Conservation (phyloP, 2,797 vertebrate genomes). For the Chromobotia macracanthus region DNA sequence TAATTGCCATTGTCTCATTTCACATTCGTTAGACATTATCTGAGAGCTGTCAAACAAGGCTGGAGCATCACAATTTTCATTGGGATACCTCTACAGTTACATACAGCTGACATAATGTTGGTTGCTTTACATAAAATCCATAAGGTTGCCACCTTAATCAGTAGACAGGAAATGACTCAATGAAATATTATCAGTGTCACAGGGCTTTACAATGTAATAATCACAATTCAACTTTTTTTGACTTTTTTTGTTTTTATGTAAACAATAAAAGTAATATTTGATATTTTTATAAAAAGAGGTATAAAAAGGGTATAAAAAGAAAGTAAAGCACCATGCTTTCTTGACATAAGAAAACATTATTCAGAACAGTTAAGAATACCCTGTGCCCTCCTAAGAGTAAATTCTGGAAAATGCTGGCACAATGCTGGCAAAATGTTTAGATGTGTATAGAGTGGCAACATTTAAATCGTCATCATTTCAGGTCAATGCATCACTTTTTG, state of each 20-base stretch:
- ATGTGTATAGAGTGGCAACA: too few species aligned
- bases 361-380: neutral
- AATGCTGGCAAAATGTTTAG: neutral
- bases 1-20: constrained; percentile 77
- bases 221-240: too few species aligned
- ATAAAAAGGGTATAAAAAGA: too few species aligned
- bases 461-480: neutral
- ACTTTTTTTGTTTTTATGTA: too few species aligned
- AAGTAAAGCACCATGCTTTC: too few species aligned
- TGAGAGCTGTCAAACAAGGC: constrained; percentile 52
- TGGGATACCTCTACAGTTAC: constrained; percentile 26
- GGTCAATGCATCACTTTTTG: constrained; percentile 9
- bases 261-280: too few species aligned
- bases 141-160: neutral
- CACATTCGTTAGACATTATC: constrained; percentile 61
- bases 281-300: too few species aligned
- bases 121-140: neutral
- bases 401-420: neutral
- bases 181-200: neutral
- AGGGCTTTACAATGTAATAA: too few species aligned
- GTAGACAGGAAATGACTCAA: neutral
- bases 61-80: constrained; percentile 39
- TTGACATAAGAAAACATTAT: neutral
- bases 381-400: neutral
- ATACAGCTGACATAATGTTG: constrained; percentile 7